These are phyloP conservation scores for Hyposoter didymator DNA, from an alignment of 2,888 invertebrate species.

Conservation along the genomic window DNA sequence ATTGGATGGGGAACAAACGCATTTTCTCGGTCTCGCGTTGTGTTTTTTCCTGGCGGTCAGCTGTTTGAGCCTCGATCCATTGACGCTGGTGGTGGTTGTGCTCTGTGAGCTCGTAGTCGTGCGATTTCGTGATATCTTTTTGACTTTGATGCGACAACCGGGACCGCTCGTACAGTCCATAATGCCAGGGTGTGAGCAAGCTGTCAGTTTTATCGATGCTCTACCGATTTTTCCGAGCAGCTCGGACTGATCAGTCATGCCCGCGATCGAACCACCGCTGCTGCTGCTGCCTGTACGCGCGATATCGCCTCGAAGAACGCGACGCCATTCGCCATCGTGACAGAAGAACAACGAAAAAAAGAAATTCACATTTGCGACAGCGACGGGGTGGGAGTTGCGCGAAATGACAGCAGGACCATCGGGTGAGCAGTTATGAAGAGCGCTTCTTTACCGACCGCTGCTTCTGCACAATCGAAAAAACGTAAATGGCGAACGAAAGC, in stretches of 20 bases:
- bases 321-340: slow-evolving; percentile 4
- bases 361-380: background rate
- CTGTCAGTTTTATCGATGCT: slow-evolving; percentile 16
- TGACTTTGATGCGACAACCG: slow-evolving; percentile 71
- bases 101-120: slow-evolving; percentile 65
- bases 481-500: background rate
- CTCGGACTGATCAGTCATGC: slow-evolving; percentile 16
- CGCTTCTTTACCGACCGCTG: background rate
- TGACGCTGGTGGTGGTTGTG: slow-evolving; percentile 51
- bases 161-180: slow-evolving; percentile 59
- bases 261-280: slow-evolving; percentile 16
- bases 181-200: background rate
- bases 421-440: background rate
- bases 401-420: background rate
- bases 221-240: background rate
- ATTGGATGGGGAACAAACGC: slow-evolving; percentile 87
- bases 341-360: slow-evolving; percentile 21
- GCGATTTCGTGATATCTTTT: slow-evolving; percentile 73
- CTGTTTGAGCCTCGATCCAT: slow-evolving; percentile 71
- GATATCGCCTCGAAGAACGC: slow-evolving; percentile 7
- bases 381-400: background rate
- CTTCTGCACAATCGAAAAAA: background rate
- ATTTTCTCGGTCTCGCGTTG: slow-evolving; percentile 83
- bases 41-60: slow-evolving; percentile 68
- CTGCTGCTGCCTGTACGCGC: background rate